These are phyloP conservation scores for Stigmatopora argus DNA, from an alignment of 2,113 vertebrate genomes.

Conservation along the genomic window DNA sequence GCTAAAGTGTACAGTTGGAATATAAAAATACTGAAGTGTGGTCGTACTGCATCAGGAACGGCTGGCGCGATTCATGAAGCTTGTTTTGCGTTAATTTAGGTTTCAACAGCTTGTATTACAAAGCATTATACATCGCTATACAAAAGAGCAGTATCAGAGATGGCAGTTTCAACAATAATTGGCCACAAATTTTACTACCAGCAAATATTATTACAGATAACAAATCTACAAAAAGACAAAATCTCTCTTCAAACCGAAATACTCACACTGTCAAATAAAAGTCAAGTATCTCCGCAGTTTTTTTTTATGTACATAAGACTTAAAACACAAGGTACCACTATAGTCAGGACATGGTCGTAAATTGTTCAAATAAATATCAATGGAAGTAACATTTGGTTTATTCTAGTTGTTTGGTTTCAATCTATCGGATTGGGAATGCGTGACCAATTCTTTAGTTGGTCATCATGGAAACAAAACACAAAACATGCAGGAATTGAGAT, in stretches of 20 bases:
- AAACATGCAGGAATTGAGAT: background rate
- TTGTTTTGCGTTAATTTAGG: conserved; percentile 6
- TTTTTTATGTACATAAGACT: background rate
- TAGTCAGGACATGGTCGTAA: background rate
- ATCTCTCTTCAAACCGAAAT: background rate
- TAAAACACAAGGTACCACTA: background rate
- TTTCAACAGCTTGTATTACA: conserved; percentile 13
- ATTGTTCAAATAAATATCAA: background rate
- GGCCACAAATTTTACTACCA: conserved; percentile 9
- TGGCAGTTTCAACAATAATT: background rate
- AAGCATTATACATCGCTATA: conserved; percentile 16
- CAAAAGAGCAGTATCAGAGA: conserved; percentile 43
- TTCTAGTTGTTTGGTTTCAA: background rate
- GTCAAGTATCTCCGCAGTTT: background rate
- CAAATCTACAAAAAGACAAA: background rate
- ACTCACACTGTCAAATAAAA: background rate
- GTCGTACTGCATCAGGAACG: conserved; percentile 69
- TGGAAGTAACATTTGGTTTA: conserved; percentile 1
- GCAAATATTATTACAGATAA: conserved; percentile 9
- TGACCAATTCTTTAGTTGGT: background rate
- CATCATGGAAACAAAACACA: background rate
- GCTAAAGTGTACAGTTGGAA: conserved; percentile 53
- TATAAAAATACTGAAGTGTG: conserved; percentile 49
- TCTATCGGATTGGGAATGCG: background rate
- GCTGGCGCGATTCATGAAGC: conserved; percentile 79